Base-by-base conservation (phyloP, 2,888 invertebrate species). In the Merodon equestris region DNA sequence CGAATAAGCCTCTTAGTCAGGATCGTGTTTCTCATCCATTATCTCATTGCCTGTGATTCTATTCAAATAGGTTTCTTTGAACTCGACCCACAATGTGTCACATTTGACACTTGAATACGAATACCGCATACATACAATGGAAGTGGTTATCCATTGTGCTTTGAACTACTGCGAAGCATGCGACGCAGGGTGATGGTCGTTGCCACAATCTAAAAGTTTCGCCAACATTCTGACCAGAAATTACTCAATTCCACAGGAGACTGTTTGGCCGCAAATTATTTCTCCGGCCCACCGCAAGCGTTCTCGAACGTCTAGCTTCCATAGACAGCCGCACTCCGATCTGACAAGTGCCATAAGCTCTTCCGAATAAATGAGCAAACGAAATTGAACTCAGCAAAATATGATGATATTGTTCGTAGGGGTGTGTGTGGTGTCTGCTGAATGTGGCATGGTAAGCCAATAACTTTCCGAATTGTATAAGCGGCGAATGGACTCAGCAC, bases 341-440 rank as follows among this genome's bases (percentile, higher is more conserved):
- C 4, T n/a, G 12, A 13, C 13, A 27, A 44, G 36, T 40, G 34
- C 13, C 64, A 47, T 53, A 66, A 58, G 64, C 64, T 53, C 38
- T 53, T 47, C 51, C 45, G 15, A 51, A 57, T 47, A 64, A 72
- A 73, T 64, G 47, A 67, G 18, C 60, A 54, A 60, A 73, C 60
- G 54, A 51, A 60, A 73, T 56, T 66, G 72, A 73, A 60, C 64
- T 54, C 42, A 73, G 58, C 58, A 58, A 66, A 66, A 66, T 66
- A 60, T 60, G 60, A 47, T 47, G 40, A 34, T 17, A 47, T 13
- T 40, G 9, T 17, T 13, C 38, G 36, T 10, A 3, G 9, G 40
- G 3, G 9, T 45, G 36, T 50, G 5, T 44, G 34, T 17, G 15
- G 14, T 40, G 40, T 54, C 47, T 5, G 44, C 45, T 36, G 9